Base-by-base conservation (phyloP, 2,797 vertebrate species). In the Cyclura pinguis region DNA sequence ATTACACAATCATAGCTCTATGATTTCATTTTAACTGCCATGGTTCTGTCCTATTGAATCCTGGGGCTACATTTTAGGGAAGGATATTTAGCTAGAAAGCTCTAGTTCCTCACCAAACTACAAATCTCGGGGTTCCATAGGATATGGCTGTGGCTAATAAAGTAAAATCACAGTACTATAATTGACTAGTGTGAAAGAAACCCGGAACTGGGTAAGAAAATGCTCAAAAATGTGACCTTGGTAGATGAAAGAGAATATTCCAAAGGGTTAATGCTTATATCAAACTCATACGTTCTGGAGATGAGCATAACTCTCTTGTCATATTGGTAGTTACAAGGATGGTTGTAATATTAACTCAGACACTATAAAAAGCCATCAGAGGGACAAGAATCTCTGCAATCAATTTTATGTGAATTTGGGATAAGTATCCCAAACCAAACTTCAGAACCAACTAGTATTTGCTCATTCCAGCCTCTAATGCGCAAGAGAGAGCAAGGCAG, bases 401-500 rank as follows among this genome's bases (percentile, higher is more conserved):
- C 0, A 10, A 64, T 90, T 90, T 90, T 93, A 87, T 84, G 9
- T 86, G 88, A 94, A 94, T 13, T 94, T 94, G 95, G 76, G 50
- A 1, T 4, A 84, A 90, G 57, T 85, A n/a, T 91, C 86, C 72
- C 85, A 93, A 91, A 89, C 72, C 0, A 0, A 93, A 94, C 76
- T 81, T 87, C 47, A 0, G 0, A 88, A 93, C 27, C 22, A 81
- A 78, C 16, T 0, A 0, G 85, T 42, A 91, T 95, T 90, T 94
- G 91, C 50, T 84, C 95, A 92, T 92, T 92, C 88, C 73, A 88
- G 91, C 85, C 87, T 91, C 93, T 94, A 94, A 96, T 93, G 94
- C 95, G 93, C 78, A 57, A 90, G 93, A 69, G 84, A 22, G n/a
- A n/a, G 74, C 20, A 32, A 50, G 67, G 29, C 8, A 55, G 8